phyloP scores from a whole-genome alignment of 2,888 invertebrate species.

The Scaptomyza caliginosa region DNA sequence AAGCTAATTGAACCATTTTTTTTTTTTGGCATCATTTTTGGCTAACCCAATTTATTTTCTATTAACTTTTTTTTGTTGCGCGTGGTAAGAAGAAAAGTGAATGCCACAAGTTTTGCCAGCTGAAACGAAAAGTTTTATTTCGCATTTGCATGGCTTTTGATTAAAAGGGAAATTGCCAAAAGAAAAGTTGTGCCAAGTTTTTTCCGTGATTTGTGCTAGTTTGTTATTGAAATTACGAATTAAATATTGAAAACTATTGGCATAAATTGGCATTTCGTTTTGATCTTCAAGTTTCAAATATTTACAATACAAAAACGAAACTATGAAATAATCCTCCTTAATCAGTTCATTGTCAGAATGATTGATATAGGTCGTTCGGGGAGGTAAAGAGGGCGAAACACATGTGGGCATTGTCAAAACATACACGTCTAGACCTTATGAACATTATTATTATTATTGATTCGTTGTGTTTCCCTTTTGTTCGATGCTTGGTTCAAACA shows the following conservation, averaged over 20 bases:
- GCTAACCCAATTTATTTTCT: constrained; percentile 45
- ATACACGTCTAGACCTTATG: constrained; percentile 28
- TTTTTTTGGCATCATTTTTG: constrained; percentile 52
- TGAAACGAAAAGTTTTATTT: constrained; percentile 50
- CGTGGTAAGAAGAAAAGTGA: constrained; percentile 48
- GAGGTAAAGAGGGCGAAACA: not conserved
- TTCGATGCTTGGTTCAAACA: constrained; percentile 28
- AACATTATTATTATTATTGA: constrained; percentile 26
- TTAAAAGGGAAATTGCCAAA: constrained; percentile 37
- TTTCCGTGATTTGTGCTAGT: not conserved
- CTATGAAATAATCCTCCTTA: constrained; percentile 53
- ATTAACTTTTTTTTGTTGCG: not conserved
- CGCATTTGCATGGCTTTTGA: constrained; percentile 29
- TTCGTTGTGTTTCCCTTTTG: no score
- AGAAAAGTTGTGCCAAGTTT: constrained; percentile 11
- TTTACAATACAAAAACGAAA: not conserved
- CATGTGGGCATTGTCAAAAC: constrained; percentile 51
- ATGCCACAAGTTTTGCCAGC: constrained; percentile 50
- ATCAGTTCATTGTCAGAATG: constrained; percentile 58
- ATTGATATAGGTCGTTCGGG: constrained; percentile 53
- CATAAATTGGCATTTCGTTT: no score
- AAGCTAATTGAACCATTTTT: constrained; percentile 63
- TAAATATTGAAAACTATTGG: not conserved
- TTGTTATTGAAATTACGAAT: constrained; percentile 3
- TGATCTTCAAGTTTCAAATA: not conserved